phyloP scores from a whole-genome alignment of 2,888 invertebrate genomes.

The Epirrita christyi region DNA sequence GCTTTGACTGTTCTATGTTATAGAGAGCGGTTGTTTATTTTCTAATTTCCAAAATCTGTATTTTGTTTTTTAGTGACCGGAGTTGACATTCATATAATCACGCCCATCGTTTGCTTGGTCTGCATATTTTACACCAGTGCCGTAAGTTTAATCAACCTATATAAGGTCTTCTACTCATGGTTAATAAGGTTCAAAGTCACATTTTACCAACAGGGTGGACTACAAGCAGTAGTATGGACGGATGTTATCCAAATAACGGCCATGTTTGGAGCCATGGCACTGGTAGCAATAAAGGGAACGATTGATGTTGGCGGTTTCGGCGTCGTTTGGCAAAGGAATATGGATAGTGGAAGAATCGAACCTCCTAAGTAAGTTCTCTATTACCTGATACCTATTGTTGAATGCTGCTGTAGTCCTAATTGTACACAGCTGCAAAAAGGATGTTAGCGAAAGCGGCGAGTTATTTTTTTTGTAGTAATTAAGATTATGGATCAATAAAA shows the following conservation, averaged over 20 bases:
- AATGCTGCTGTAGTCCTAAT: no score
- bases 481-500: no score
- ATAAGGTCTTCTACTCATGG: neutral
- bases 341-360: constrained; percentile 89
- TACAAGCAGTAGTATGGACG: constrained; percentile 93
- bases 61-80: constrained; percentile 89
- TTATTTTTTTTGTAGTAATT: no score
- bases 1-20: no score
- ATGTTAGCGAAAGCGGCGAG: no score
- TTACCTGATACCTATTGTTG: no score
- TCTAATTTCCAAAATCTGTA: no score
- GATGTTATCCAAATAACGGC: constrained; percentile 91
- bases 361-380: constrained; percentile 84
- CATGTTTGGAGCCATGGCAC: constrained; percentile 90
- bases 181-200: neutral
- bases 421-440: no score
- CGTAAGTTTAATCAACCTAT: constrained; percentile 78
- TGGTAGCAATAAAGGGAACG: constrained; percentile 90
- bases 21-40: no score
- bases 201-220: constrained; percentile 85
- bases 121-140: constrained; percentile 95
- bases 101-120: constrained; percentile 92
- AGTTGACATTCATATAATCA: constrained; percentile 91
- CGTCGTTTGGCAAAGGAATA: constrained; percentile 87
- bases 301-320: constrained; percentile 88